Base-by-base conservation (phyloP, 2,888 invertebrate species). In the Macrophya alboannulata region DNA sequence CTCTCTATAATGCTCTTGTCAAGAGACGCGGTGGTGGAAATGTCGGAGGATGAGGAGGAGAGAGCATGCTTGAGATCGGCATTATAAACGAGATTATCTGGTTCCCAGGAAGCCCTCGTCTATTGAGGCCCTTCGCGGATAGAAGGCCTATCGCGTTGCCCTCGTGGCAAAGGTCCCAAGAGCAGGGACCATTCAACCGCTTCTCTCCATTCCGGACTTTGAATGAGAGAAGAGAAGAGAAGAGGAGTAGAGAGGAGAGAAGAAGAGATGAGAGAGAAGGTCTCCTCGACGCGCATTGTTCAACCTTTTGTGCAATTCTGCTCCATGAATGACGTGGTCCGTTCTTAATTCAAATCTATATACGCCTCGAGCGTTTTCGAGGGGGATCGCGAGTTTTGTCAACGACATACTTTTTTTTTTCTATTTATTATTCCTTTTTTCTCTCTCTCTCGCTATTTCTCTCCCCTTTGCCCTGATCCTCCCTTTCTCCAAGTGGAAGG, bases 41-140 rank as follows among this genome's bases (percentile, higher is more conserved):
- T 40, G 40, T 83, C 12, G 62, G 51, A 43, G 25, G n/a, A 25
- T 15, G 43, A 55, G 51, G 40, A 45, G 15, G 43, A 9, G 65
- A 40, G 85, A 31, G 68, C 45, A 62, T 62, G 40, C 89, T 91
- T 85, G 87, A 90, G 87, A 89, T 89, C 88, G 87, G 85, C 86
- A 89, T 89, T 90, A 90, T 87, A 89, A 90, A 87, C 87, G 89
- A 90, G 90, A 91, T 92, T 89, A 92, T 91, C 89, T 89, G 88
- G 89, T 90, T 90, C 90, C 90, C 90, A 91, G 89, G 89, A 88
- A 89, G 88, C 87, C 85, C 85, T 68, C 45, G 68, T 10, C 68
- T 68, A 83, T 83, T 83, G 45, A 83, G 83, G 83, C 68, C 83
- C 81, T 65, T 6, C 81, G 81, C 40, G 17, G 81, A 81, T 81